Conservation (phyloP, 2,797 vertebrate genomes). For the Labroides dimidiatus region DNA sequence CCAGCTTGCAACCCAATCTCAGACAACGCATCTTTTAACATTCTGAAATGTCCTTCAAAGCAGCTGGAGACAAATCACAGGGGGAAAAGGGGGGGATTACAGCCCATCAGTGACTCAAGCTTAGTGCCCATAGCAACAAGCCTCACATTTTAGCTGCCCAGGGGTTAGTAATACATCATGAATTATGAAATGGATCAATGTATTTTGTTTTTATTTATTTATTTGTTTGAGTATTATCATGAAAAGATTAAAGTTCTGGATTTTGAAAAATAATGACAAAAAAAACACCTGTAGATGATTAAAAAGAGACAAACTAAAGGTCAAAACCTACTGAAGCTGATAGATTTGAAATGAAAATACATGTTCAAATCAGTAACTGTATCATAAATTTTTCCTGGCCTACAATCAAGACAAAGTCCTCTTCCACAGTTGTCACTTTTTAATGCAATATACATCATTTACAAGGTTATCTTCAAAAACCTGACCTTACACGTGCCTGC, state of each 20-base stretch:
- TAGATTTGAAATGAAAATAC: not conserved
- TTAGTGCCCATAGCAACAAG: constrained; percentile 21
- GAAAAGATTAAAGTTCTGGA: not conserved
- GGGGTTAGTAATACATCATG: constrained; percentile 2
- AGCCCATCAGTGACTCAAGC: constrained; percentile 37
- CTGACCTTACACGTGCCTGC: not conserved
- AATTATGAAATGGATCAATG: constrained; percentile 21
- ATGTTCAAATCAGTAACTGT: not conserved
- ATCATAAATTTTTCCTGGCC: no score
- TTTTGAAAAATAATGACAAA: not conserved
- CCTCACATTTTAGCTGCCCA: constrained; percentile 4
- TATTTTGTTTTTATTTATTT: not conserved
- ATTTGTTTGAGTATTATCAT: not conserved
- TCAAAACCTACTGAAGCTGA: not conserved
- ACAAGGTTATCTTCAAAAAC: constrained; percentile 9
- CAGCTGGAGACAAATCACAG: constrained; percentile 24
- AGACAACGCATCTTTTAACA: constrained; percentile 22
- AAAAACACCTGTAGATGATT: not conserved
- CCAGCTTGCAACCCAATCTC: constrained; percentile 19
- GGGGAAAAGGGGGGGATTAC: constrained; percentile 29
- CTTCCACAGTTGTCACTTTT: not conserved
- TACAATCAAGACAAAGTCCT: not conserved
- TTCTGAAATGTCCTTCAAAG: constrained; percentile 45
- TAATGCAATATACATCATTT: not conserved
- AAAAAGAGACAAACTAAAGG: constrained; percentile 3